These are phyloP conservation scores for Cryptotermes secundus DNA, from an alignment of 1,140 invertebrate species.

Conservation along the genomic window DNA sequence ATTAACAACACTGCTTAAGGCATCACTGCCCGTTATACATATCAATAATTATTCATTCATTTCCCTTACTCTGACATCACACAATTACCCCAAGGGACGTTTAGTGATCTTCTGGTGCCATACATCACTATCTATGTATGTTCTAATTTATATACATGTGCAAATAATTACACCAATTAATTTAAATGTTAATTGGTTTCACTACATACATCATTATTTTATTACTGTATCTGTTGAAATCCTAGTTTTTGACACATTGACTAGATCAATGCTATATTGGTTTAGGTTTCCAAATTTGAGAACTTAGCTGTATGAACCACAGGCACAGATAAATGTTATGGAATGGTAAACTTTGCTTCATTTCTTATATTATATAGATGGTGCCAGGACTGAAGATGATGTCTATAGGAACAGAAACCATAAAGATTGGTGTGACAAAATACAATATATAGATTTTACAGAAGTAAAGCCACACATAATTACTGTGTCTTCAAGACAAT, in stretches of 20 bases:
- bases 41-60: conserved; percentile 18
- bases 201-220: conserved; percentile 10
- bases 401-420: neutral
- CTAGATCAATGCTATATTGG: neutral
- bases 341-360: neutral
- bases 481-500: neutral
- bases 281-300: neutral
- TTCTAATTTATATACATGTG: conserved; percentile 14
- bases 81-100: neutral
- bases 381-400: neutral
- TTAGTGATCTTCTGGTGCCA: neutral
- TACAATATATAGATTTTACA: neutral
- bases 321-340: neutral
- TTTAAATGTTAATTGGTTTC: neutral
- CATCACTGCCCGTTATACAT: neutral
- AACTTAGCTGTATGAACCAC: neutral
- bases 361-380: neutral
- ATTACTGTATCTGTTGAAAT: conserved; percentile 8
- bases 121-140: neutral
- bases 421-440: neutral
- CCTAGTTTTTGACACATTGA: neutral
- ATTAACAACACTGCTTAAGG: neutral
- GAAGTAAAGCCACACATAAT: neutral
- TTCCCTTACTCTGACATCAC: neutral
- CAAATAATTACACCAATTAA: conserved; percentile 13